phyloP scores from a whole-genome alignment of 2,888 invertebrate genomes.

The Drosophila dives region DNA sequence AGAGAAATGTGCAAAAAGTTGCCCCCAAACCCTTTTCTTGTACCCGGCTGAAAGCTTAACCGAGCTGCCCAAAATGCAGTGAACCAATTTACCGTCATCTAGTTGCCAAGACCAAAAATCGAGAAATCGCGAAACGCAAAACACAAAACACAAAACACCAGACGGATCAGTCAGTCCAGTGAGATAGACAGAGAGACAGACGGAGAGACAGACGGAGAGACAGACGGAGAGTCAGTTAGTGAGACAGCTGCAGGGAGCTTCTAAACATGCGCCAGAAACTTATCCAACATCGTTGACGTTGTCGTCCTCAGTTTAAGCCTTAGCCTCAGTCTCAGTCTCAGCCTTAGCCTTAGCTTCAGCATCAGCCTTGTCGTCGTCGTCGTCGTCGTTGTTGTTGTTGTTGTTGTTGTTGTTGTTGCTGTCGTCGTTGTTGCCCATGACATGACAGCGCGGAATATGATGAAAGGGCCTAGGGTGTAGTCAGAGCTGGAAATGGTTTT shows the following conservation, averaged over 20 bases:
- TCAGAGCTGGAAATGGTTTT: slow-evolving; percentile 50
- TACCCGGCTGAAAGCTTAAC: slow-evolving; percentile 16
- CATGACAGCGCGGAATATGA: slow-evolving; percentile 82
- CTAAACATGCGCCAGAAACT: slow-evolving; percentile 75
- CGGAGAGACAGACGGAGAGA: slow-evolving; percentile 9
- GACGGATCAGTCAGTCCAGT: slow-evolving; percentile 36
- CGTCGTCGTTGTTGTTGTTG: slow-evolving; percentile 15
- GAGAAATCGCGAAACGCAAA: not conserved
- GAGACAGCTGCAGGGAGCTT: slow-evolving; percentile 51
- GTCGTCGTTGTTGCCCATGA: slow-evolving; percentile 64
- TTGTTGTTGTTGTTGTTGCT: slow-evolving; percentile 31
- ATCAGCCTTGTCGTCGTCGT: slow-evolving; percentile 23
- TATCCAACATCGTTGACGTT: slow-evolving; percentile 78
- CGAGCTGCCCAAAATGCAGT: slow-evolving; percentile 26
- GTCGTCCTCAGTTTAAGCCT: slow-evolving; percentile 47
- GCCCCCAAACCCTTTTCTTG: not conserved
- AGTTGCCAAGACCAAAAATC: slow-evolving; percentile 34
- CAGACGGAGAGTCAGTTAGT: slow-evolving; percentile 37
- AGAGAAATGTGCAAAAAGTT: not conserved
- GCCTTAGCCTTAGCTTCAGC: slow-evolving; percentile 13
- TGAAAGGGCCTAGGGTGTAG: slow-evolving; percentile 74
- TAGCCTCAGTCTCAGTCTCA: slow-evolving; percentile 1
- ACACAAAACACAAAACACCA: slow-evolving; percentile 31
- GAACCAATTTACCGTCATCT: slow-evolving; percentile 39
- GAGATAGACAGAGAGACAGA: slow-evolving; percentile 5